Base-by-base conservation (phyloP, 2,113 vertebrate genomes). In the Axis porcinus region DNA sequence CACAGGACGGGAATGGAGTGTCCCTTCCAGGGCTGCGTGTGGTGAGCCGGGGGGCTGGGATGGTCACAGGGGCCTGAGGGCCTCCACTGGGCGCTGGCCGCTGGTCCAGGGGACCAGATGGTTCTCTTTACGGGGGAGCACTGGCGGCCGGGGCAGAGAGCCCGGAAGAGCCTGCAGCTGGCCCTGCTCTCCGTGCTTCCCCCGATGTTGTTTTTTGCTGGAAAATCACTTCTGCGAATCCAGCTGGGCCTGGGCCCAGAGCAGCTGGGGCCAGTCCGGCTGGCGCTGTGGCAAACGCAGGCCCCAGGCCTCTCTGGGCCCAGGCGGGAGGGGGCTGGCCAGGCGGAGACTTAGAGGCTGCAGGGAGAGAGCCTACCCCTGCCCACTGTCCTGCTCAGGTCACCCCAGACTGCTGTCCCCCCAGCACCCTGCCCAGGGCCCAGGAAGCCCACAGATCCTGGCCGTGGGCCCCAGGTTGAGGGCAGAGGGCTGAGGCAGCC, bases 191-290 rank as follows among this genome's bases (percentile, higher is more conserved):
- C 81, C 5, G 6, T 6, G 2, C 85, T 78, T 67, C 67, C 84
- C 74, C 52, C 36, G 16, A 9, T 16, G 60, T 76, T 96, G 97
- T 78, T 97, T 89, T 92, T 90, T 95, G 81, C 93, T 97, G 95
- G 93, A 94, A 97, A 95, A 92, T 64, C 86, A 25, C 30, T 84
- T 87, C 74, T 70, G 52, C 54, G 40, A 27, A 54, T 57, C 70
- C 88, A 60, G 17, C 70, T 76, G 84, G 89, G 91, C 57, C 58
- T 85, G 11, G 25, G 89, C 94, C 4, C 9, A 28, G 92, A 84
- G 97, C 67, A 58, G 85, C 40, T 11, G 74, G 81, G 23, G 74
- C 12, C 0, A 3, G 58, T 27, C 12, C 15, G 21, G 58, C 33
- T 2, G 40, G 55, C 7, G 12, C 50, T 82, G 25, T 1, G 5